phyloP scores from a whole-genome alignment of 2,113 vertebrate species.

The Nyctibius bracteatus region DNA sequence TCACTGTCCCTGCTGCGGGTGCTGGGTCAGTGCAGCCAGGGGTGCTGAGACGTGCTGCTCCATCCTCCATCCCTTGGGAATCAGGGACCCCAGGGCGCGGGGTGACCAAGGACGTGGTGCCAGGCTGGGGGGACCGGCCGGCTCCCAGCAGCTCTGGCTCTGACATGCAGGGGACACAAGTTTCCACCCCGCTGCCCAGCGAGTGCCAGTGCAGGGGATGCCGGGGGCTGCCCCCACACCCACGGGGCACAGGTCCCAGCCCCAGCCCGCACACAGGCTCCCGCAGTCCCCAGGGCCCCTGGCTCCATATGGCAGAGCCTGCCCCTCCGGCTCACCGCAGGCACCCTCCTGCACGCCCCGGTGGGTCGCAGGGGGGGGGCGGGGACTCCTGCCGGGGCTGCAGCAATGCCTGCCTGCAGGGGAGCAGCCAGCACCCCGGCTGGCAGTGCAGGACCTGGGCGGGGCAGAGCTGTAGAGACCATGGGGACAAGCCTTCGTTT shows the following conservation, averaged over 20 bases:
- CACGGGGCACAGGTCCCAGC: not conserved
- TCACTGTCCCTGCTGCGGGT: not conserved
- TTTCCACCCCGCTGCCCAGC: not conserved
- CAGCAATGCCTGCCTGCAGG: not conserved
- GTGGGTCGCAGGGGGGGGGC: not conserved
- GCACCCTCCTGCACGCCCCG: accelerated
- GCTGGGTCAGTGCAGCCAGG: not conserved
- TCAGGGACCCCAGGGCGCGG: accelerated
- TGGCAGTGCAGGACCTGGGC: accelerated
- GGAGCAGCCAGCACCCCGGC: not conserved
- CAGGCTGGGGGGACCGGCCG: not conserved
- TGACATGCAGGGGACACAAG: not conserved
- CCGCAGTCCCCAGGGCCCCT: not conserved
- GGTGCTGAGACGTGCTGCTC: not conserved
- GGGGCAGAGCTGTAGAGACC: not conserved
- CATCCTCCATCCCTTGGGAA: not conserved
- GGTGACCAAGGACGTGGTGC: accelerated
- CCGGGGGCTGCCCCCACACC: not conserved
- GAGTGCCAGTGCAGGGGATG: accelerated
- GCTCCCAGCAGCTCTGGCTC: not conserved
- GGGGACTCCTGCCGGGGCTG: not conserved
- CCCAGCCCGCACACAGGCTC: not conserved
- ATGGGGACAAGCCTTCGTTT: not conserved
- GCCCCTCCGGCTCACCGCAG: not conserved
- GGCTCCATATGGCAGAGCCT: constrained; percentile 10